Conservation (phyloP, 2,797 vertebrate species). For the Erpetoichthys calabaricus region DNA sequence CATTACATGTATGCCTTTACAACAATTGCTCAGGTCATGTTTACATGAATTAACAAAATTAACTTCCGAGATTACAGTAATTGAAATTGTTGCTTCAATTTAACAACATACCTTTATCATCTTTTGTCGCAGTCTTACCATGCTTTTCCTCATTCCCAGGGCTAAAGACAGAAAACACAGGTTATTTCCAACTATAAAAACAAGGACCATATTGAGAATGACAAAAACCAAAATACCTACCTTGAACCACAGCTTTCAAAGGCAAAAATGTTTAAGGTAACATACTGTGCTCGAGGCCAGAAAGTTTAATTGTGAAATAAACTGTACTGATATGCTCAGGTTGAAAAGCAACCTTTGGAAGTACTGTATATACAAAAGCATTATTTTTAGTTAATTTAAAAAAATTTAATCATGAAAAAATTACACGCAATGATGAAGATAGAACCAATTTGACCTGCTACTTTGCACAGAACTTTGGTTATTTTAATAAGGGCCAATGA, state of each 20-base stretch:
- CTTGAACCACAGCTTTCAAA: conserved; percentile 12
- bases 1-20: too few relatives aligned
- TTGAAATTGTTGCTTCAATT: too few relatives aligned
- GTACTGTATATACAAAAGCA: conserved; percentile 21
- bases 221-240: conserved; percentile 12
- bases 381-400: conserved; percentile 24
- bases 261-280: too few relatives aligned
- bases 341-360: conserved; percentile 15
- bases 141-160: conserved; percentile 65
- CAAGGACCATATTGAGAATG: neutral
- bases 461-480: conserved; percentile 45
- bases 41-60: too few relatives aligned
- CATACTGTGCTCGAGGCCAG: too few relatives aligned
- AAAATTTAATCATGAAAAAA: conserved; percentile 41
- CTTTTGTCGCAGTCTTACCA: conserved; percentile 55
- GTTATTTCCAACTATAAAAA: conserved; percentile 20
- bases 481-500: conserved; percentile 68
- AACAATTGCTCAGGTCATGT: too few relatives aligned
- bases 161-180: conserved; percentile 63
- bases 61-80: too few relatives aligned
- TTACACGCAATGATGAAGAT: conserved; percentile 47
- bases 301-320: too few relatives aligned
- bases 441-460: conserved; percentile 56
- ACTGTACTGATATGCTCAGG: neutral
- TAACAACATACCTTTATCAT: conserved; percentile 70